These are phyloP conservation scores for Muscidifurax raptorellus DNA, from an alignment of 1,140 invertebrate species.

Conservation along the genomic window DNA sequence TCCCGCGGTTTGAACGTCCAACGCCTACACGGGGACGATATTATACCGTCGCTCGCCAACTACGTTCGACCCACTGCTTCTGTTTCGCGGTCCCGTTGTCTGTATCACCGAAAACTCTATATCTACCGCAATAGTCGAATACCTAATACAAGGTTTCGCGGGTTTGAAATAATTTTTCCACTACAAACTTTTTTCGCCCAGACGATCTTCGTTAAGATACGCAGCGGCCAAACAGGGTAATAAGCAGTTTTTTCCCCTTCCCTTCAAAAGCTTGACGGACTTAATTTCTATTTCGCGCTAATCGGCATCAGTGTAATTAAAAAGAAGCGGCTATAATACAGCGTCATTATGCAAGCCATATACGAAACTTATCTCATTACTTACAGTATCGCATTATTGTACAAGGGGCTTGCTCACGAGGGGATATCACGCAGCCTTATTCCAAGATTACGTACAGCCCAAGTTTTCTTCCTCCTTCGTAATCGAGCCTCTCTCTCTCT, in stretches of 20 bases:
- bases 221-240: too few species aligned
- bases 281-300: conserved; percentile 21
- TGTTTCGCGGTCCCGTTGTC: neutral
- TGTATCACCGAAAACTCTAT: neutral
- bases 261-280: neutral
- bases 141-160: too few species aligned
- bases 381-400: conserved; percentile 4
- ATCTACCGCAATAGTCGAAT: too few species aligned
- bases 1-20: neutral
- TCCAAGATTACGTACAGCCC: neutral
- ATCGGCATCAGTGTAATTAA: conserved; percentile 4
- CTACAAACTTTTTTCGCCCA: too few species aligned
- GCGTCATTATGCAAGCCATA: conserved; percentile 11
- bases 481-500: neutral
- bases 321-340: neutral
- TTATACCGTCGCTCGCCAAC: neutral
- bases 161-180: too few species aligned
- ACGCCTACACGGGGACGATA: neutral
- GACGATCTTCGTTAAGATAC: too few species aligned
- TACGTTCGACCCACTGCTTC: neutral
- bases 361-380: conserved; percentile 35
- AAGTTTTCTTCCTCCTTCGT: neutral
- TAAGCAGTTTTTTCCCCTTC: too few species aligned
- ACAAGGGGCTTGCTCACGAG: neutral
- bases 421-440: conserved; percentile 1